Percentiles rank a stretch among this genome's conserved stretches.
Evolutionary conservation across 2,888 invertebrate species (phyloP).

Genomic region (Eupithecia subumbrata): DNA sequence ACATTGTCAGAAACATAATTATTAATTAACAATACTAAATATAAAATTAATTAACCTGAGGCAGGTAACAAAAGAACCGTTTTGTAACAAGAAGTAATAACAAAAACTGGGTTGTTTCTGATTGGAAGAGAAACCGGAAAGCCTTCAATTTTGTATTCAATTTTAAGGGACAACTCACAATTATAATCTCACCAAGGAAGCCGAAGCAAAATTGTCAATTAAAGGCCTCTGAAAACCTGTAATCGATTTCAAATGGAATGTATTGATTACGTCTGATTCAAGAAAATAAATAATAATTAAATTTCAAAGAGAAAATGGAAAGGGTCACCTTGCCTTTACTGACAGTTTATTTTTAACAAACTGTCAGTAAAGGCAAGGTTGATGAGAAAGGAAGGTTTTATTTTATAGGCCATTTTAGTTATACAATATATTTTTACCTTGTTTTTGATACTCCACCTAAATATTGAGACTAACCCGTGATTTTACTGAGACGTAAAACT

Average conservation of each 20-base stretch:
- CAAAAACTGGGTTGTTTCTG: slow-evolving; percentile 33
- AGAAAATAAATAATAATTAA: background rate
- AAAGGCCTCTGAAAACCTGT: slow-evolving; percentile 3
- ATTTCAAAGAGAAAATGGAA: background rate
- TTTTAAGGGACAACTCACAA: slow-evolving; percentile 21
- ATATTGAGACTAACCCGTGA: too few species aligned
- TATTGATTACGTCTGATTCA: background rate
- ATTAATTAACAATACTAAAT: slow-evolving; percentile 30
- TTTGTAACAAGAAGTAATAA: slow-evolving; percentile 43
- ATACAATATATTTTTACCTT: too few species aligned
- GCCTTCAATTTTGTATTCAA: slow-evolving; percentile 8
- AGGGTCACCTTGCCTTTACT: background rate
- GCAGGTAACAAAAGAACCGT: slow-evolving; percentile 41
- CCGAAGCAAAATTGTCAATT: slow-evolving; percentile 28
- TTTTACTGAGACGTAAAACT: background rate
- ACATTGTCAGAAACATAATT: slow-evolving; percentile 16
- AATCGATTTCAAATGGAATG: background rate
- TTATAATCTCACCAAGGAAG: slow-evolving; percentile 25
- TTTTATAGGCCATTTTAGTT: too few species aligned
- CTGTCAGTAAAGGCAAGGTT: too few species aligned
- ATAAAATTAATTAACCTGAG: slow-evolving; percentile 17
- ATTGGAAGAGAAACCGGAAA: slow-evolving; percentile 16
- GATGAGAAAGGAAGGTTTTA: too few species aligned
- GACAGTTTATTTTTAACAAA: too few species aligned
- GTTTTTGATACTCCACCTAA: too few species aligned